Percentiles rank a stretch among this genome's conserved stretches.
These are phyloP conservation scores for Corythoichthys haematopterus DNA, from an alignment of 2,113 vertebrate genomes.

Conservation along the genomic window DNA sequence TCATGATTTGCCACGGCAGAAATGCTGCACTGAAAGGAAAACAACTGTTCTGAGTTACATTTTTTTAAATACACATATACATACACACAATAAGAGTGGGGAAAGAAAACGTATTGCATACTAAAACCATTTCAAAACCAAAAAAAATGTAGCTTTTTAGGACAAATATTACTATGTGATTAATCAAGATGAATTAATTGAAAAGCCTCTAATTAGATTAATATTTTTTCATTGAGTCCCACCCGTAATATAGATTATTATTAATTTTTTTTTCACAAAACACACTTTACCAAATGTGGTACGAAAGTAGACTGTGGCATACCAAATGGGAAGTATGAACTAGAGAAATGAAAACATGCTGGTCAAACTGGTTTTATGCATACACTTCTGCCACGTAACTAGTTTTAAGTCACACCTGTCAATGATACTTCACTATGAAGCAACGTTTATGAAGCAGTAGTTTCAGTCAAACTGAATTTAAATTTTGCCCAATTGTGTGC, in stretches of 20 bases:
- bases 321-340: slow-evolving; percentile 2
- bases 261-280: not conserved
- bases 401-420: not conserved
- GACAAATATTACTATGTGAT: no score
- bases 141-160: no score
- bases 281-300: not conserved
- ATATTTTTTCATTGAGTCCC: no score
- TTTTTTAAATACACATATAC: no score
- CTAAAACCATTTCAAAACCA: no score
- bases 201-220: no score
- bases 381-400: not conserved
- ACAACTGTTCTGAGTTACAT: not conserved
- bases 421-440: no score
- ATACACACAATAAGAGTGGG: no score
- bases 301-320: not conserved
- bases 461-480: not conserved
- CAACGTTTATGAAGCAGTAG: not conserved
- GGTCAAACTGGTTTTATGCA: not conserved
- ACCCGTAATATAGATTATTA: no score
- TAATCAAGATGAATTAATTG: no score
- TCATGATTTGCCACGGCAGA: not conserved
- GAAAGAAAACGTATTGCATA: no score
- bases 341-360: not conserved
- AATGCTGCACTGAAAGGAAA: not conserved
- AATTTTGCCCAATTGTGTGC: not conserved